phyloP scores from a whole-genome alignment of 2,113 vertebrate genomes.

The Actenoides lindsayi region DNA sequence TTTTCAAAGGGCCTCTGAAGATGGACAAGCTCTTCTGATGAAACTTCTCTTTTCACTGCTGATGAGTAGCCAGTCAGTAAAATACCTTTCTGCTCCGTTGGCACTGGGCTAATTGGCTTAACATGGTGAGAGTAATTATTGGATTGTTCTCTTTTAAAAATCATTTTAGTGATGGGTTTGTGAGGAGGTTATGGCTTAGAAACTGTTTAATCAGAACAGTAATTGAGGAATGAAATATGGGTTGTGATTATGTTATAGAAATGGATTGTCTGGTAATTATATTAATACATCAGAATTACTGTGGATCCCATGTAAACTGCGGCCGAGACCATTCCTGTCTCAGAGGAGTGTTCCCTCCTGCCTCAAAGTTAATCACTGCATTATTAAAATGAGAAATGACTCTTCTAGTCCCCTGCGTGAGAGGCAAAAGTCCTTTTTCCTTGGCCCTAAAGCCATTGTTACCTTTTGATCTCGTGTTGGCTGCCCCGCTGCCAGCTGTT shows the following conservation, averaged over 20 bases:
- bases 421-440: background rate
- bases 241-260: slow-evolving; percentile 46
- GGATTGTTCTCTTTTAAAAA: slow-evolving; percentile 57
- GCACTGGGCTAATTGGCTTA: slow-evolving; percentile 53
- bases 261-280: slow-evolving; percentile 59
- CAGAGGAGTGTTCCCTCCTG: background rate
- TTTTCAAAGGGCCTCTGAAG: background rate
- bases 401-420: background rate
- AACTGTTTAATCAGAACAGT: slow-evolving; percentile 52
- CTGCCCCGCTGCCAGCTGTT: rapidly evolving
- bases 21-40: background rate
- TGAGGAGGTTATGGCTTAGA: slow-evolving; percentile 55
- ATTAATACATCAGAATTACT: slow-evolving; percentile 52
- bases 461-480: background rate
- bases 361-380: background rate
- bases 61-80: background rate
- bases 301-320: background rate
- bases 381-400: slow-evolving; percentile 12
- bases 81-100: slow-evolving; percentile 19
- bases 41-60: background rate
- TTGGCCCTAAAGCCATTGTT: background rate
- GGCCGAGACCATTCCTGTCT: background rate
- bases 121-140: slow-evolving; percentile 45
- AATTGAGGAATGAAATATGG: slow-evolving; percentile 61
- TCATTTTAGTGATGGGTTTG: slow-evolving; percentile 42